Percentiles rank a stretch among this genome's conserved stretches.
These are phyloP conservation scores for Herpailurus yagouaroundi DNA, from an alignment of 2,113 vertebrate species.

Conservation along the genomic window DNA sequence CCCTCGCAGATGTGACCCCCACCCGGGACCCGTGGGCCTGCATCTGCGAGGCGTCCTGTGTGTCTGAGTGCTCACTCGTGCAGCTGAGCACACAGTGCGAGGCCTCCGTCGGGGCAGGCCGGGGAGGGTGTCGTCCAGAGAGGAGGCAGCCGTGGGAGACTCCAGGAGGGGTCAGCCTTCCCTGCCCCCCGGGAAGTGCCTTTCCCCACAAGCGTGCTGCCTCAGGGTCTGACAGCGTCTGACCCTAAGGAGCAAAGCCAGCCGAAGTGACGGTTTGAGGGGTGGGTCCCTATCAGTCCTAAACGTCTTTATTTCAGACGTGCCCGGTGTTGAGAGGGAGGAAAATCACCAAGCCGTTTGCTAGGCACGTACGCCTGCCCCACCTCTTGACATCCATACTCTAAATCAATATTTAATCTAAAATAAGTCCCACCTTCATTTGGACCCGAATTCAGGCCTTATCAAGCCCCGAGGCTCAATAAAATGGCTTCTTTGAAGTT, in stretches of 20 bases:
- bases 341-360: not conserved
- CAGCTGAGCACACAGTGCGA: accelerated
- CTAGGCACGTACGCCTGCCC: not conserved
- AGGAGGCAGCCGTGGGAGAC: accelerated
- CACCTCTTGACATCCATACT: not conserved
- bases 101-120: accelerated
- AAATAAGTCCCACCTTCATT: not conserved
- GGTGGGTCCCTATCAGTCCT: too few species aligned
- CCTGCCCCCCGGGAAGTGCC: too few species aligned
- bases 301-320: not conserved
- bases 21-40: accelerated
- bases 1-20: accelerated
- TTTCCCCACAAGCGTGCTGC: accelerated
- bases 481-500: not conserved
- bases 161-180: accelerated
- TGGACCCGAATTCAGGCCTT: constrained; percentile 44
- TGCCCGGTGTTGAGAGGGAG: not conserved
- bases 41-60: not conserved
- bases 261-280: accelerated
- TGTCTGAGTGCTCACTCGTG: accelerated
- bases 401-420: constrained; percentile 56
- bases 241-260: accelerated
- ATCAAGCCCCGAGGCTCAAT: not conserved
- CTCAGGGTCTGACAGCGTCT: not conserved
- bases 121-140: accelerated